A percentile compares a stretch with the other conserved stretches of the same genome.
These are phyloP conservation scores for Eupsilia transversa DNA, from an alignment of 2,888 invertebrate species.

Conservation along the genomic window DNA sequence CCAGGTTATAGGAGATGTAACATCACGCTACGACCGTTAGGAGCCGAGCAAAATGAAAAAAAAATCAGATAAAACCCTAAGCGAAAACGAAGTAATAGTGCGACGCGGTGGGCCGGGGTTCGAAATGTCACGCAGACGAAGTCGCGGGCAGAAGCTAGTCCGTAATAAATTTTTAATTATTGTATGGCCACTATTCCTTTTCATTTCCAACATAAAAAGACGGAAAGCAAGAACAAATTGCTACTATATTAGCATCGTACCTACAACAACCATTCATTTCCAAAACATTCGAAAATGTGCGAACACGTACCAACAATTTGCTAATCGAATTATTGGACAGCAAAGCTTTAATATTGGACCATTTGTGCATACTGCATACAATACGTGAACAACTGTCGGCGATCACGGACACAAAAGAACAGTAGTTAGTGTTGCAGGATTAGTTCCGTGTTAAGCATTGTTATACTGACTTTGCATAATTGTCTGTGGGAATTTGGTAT, in stretches of 20 bases:
- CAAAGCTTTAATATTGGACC: conserved; percentile 48
- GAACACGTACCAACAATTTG: conserved; percentile 55
- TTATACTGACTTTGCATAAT: conserved; percentile 53
- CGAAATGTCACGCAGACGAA: too few species aligned
- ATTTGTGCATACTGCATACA: conserved; percentile 53
- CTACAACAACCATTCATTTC: too few species aligned
- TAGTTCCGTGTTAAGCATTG: conserved; percentile 50
- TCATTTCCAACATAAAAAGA: neutral
- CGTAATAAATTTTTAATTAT: too few species aligned
- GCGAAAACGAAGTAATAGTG: too few species aligned
- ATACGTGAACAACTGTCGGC: conserved; percentile 39
- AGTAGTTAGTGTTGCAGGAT: conserved; percentile 44
- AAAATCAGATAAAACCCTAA: too few species aligned
- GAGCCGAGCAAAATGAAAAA: too few species aligned
- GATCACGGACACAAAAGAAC: conserved; percentile 53
- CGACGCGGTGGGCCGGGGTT: too few species aligned
- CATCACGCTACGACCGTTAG: too few species aligned
- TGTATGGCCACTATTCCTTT: too few species aligned
- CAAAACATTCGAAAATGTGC: conserved; percentile 28
- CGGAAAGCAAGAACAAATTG: neutral
- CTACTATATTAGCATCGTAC: too few species aligned
- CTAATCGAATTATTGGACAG: conserved; percentile 56
- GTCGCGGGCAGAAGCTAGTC: too few species aligned
- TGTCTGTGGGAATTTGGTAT: conserved; percentile 28
- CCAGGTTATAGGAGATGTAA: too few species aligned